Base-by-base conservation (phyloP, 2,888 invertebrate species). In the Lamellibrachia satsuma region DNA sequence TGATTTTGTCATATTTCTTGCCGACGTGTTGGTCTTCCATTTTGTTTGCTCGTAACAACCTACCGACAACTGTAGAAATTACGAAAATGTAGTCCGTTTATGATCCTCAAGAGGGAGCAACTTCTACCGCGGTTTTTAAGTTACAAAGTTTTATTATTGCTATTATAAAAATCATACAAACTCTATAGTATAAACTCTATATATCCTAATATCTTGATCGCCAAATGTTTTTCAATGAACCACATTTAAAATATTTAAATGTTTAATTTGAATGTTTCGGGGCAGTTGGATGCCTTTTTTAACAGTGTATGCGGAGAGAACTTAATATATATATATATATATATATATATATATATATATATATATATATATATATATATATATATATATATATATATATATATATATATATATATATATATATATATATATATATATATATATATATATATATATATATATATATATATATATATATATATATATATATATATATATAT, bases 281-380 rank as follows among this genome's bases (percentile, higher is more conserved):
- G 39, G 39, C 39, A 39, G 39, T 39, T 39, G 39, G 39, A 39
- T 39, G 39, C 39, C 39, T 39, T 39, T 39, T 39, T 39, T 39
- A 39, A 39, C 39, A 39, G 55, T 55, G 55, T 55, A 9, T 55
- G 9, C 9, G 55, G 8, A 55, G 7, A 55, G 7, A 3, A 55
- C 9, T 7, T 55, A 39, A 39, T n/a, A n/a, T n/a, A n/a, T n/a
- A n/a, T n/a, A 11, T 90, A 2, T 90, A 2, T 90, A 90, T 90
- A 90, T 90, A 90, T 90, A 90, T 90, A 90, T 90, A 90, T 90
- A 90, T 90, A 90, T 90, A 90, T 39, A 90, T 90, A 90, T 90
- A 9, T 90, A 90, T 90, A 9, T 90, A 90, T 90, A 11, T 90
- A 39, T 90, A 15, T 90, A 90, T 90, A 11, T 90, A 90, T 90